Conservation (phyloP, 2,888 invertebrate genomes). For the Rhingia campestris region DNA sequence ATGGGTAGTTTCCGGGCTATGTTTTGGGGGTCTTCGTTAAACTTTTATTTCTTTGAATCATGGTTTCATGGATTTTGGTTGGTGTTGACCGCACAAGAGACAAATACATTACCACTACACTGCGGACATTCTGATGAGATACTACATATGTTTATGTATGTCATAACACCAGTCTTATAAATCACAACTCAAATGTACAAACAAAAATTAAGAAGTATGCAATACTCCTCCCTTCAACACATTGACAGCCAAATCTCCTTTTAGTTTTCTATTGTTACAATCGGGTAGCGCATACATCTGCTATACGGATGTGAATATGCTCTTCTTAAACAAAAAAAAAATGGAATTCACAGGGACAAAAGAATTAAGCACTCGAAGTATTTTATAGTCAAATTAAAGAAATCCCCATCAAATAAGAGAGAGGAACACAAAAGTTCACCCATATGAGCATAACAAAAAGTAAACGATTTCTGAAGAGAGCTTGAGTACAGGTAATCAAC, state of each 20-base stretch:
- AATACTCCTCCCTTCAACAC: neutral
- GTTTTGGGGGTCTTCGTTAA: too few relatives aligned
- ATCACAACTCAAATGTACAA: too few relatives aligned
- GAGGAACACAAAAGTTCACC: slow-evolving; percentile 35
- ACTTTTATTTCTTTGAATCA: too few relatives aligned
- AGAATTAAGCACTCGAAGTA: slow-evolving; percentile 75
- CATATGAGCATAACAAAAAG: slow-evolving; percentile 30
- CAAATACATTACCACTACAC: too few relatives aligned
- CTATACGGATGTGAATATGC: slow-evolving; percentile 4
- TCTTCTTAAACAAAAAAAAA: slow-evolving; percentile 1
- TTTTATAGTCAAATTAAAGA: slow-evolving; percentile 71
- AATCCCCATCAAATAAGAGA: slow-evolving; percentile 28
- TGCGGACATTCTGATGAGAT: too few relatives aligned
- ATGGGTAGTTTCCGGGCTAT: too few relatives aligned
- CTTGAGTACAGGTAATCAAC: slow-evolving; percentile 56
- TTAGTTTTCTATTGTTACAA: neutral
- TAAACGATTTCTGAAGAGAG: slow-evolving; percentile 54
- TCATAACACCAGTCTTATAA: too few relatives aligned
- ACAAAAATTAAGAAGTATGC: too few relatives aligned
- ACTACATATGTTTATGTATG: too few relatives aligned
- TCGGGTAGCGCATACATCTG: neutral
- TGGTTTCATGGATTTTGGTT: too few relatives aligned
- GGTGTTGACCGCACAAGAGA: too few relatives aligned
- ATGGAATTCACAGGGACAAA: slow-evolving; percentile 49
- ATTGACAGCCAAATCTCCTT: neutral